Evolutionary conservation across 2,797 vertebrate species (phyloP).

Genomic region (Mareca strepera): DNA sequence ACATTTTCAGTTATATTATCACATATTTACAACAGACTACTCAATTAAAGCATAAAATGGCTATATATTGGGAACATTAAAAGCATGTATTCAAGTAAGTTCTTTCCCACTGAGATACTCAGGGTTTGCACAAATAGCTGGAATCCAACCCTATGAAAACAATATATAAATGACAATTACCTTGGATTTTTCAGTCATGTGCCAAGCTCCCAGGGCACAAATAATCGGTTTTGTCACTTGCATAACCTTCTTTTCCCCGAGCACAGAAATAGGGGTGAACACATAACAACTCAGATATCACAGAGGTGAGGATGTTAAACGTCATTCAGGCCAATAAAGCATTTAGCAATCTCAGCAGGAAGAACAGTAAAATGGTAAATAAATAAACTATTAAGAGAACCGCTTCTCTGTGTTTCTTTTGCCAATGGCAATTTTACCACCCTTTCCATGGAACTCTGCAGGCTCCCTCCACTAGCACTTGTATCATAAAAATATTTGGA

Average conservation of each 20-base stretch:
- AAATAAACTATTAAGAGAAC: constrained; percentile 39
- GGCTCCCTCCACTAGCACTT: not conserved
- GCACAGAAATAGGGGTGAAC: not conserved
- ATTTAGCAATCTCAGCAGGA: constrained; percentile 30
- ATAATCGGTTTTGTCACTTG: not conserved
- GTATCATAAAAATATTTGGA: not conserved
- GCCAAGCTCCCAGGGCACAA: not conserved
- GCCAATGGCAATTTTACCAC: not conserved
- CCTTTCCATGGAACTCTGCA: not conserved
- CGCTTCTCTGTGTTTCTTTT: not conserved
- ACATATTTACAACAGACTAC: not conserved
- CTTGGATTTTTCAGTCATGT: not conserved
- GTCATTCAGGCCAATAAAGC: constrained; percentile 8
- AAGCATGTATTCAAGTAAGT: not conserved
- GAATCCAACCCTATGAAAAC: not conserved
- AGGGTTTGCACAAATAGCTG: not conserved
- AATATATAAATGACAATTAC: not conserved
- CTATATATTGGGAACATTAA: not conserved
- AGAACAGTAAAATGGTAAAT: constrained; percentile 22
- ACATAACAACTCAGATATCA: not conserved
- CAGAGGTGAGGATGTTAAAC: constrained; percentile 1
- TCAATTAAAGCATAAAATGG: not conserved
- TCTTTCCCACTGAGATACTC: not conserved
- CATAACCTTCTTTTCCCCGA: not conserved
- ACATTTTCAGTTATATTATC: not conserved